A percentile compares a stretch with the other conserved stretches of the same genome.
Evolutionary conservation across 2,113 vertebrate species (phyloP).

Genomic region (Menura novaehollandiae): DNA sequence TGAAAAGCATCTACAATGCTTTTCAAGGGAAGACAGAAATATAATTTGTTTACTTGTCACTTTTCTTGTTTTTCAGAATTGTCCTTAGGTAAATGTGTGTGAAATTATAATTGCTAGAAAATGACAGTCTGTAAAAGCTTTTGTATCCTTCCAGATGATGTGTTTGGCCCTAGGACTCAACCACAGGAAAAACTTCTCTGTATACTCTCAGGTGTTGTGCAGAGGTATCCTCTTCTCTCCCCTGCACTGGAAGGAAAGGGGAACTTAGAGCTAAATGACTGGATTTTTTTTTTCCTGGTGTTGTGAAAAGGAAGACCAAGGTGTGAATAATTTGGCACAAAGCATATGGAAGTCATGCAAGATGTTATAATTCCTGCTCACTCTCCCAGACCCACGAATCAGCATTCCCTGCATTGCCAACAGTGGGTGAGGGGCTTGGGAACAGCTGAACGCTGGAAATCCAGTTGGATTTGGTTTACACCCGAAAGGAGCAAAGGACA

Average conservation of each 20-base stretch:
- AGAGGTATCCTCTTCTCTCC: not conserved
- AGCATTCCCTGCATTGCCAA: not conserved
- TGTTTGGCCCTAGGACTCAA: not conserved
- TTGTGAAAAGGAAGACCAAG: not conserved
- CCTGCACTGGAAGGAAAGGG: not conserved
- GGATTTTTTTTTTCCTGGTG: not conserved
- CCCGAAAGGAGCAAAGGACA: not conserved
- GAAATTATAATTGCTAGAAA: slow-evolving; percentile 14
- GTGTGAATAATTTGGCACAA: not conserved
- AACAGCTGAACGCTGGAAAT: not conserved
- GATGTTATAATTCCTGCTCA: not conserved
- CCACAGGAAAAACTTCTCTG: not conserved
- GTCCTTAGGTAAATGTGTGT: not conserved
- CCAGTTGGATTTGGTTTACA: not conserved
- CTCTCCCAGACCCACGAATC: not conserved
- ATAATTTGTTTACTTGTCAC: not conserved
- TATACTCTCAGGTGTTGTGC: not conserved
- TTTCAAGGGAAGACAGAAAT: not conserved
- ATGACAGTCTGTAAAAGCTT: not conserved
- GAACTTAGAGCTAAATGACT: not conserved
- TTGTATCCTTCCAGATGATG: not conserved
- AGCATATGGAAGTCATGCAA: not conserved
- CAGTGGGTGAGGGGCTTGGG: rapidly evolving
- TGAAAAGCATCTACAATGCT: not conserved
- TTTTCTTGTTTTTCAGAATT: not conserved